phyloP scores from a whole-genome alignment of 1,140 invertebrate genomes.

The Apolygus lucorum region DNA sequence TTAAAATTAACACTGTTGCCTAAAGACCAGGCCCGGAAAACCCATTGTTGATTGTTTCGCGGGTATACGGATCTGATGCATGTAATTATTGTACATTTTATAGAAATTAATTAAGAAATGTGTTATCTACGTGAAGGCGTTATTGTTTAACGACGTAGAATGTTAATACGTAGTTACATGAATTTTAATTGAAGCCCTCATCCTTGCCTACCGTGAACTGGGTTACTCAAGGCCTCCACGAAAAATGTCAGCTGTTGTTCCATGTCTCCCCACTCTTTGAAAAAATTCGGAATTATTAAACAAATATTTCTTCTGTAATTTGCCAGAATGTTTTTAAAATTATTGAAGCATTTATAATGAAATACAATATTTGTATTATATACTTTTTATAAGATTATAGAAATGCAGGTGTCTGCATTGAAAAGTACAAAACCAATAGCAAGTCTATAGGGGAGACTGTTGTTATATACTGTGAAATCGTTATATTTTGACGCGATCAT shows the following conservation, averaged over 20 bases:
- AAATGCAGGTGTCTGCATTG: conserved; percentile 2
- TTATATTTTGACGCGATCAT: conserved; percentile 11
- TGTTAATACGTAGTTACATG: conserved; percentile 11
- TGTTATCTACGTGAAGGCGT: background rate
- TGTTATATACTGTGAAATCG: conserved; percentile 4
- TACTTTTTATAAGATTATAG: conserved; percentile 15
- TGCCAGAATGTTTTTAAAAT: too few relatives aligned
- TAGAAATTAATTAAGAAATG: background rate
- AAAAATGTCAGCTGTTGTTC: background rate
- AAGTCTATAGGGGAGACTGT: background rate
- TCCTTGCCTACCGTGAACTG: background rate
- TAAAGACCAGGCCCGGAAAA: conserved; percentile 25
- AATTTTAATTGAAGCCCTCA: background rate
- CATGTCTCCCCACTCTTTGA: background rate
- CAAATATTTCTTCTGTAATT: background rate
- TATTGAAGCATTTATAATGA: background rate
- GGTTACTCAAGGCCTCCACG: conserved; percentile 1
- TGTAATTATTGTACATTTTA: conserved; percentile 36
- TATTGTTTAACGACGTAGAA: conserved; percentile 12
- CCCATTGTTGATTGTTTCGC: conserved; percentile 29
- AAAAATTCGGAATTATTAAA: background rate
- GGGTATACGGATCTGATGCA: conserved; percentile 31
- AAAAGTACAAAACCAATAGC: conserved; percentile 8
- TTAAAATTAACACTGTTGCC: conserved; percentile 25
- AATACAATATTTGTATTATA: conserved; percentile 1